Evolutionary conservation across 2,888 invertebrate genomes (phyloP).

Genomic region (Agrochola litura): DNA sequence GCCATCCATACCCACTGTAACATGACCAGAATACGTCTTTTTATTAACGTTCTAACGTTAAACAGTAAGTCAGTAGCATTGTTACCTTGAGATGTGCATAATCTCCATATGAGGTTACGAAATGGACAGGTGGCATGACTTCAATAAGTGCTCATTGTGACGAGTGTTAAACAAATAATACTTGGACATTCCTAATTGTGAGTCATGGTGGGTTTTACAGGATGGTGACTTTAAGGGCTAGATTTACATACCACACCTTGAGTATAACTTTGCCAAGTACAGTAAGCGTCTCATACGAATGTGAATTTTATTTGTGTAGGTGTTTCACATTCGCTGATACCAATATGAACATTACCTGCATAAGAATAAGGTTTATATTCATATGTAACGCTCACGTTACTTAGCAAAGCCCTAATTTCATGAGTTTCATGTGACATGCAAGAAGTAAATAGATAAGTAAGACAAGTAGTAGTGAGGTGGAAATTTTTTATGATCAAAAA

Average conservation of each 20-base stretch:
- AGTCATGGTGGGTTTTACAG: slow-evolving; percentile 26
- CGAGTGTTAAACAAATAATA: slow-evolving; percentile 29
- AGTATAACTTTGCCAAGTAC: too few species aligned
- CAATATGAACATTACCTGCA: background rate
- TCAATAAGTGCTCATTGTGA: slow-evolving; percentile 18
- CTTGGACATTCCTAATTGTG: slow-evolving; percentile 42
- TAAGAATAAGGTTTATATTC: background rate
- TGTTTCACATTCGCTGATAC: background rate
- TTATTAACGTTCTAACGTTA: slow-evolving; percentile 58
- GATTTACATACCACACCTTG: too few species aligned
- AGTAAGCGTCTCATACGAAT: too few species aligned
- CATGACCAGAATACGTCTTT: slow-evolving; percentile 38
- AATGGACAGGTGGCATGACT: slow-evolving; percentile 37
- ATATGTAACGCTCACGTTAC: too few species aligned
- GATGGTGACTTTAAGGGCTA: background rate
- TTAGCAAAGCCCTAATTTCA: background rate
- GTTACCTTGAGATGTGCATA: slow-evolving; percentile 54
- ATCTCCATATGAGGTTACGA: slow-evolving; percentile 53
- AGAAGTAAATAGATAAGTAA: too few species aligned
- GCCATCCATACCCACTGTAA: background rate
- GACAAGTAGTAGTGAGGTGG: too few species aligned
- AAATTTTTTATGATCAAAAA: background rate
- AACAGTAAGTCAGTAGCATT: slow-evolving; percentile 41
- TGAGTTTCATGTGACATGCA: background rate
- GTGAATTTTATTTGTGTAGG: too few species aligned